Percentiles rank a stretch among this genome's conserved stretches.
phyloP scores from a whole-genome alignment of 2,113 vertebrate genomes.

The Phrynosoma blainvillii region DNA sequence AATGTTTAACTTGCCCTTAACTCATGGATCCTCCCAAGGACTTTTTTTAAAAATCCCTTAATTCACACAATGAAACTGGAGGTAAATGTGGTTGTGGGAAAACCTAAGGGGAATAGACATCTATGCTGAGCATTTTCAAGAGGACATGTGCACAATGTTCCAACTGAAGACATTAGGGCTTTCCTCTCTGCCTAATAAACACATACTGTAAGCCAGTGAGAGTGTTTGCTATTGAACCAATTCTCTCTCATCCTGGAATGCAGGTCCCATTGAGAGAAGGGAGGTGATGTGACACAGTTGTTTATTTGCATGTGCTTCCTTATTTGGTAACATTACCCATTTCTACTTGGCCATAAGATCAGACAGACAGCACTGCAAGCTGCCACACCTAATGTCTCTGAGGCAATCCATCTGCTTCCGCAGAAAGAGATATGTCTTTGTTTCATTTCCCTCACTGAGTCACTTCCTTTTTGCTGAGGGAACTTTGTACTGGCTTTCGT shows the following conservation, averaged over 20 bases:
- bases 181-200: slow-evolving; percentile 16
- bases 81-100: no score
- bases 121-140: not conserved
- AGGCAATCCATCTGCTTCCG: slow-evolving; percentile 34
- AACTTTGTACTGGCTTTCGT: slow-evolving; percentile 38
- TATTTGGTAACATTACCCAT: slow-evolving; percentile 11
- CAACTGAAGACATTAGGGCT: not conserved
- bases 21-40: no score
- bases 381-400: slow-evolving; percentile 28
- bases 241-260: slow-evolving; percentile 1
- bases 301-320: slow-evolving; percentile 18
- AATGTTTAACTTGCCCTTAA: no score
- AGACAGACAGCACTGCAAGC: slow-evolving; percentile 16
- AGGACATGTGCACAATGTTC: not conserved
- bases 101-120: no score
- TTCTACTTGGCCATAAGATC: slow-evolving; percentile 12
- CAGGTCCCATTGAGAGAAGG: slow-evolving; percentile 8
- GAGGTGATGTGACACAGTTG: not conserved
- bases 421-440: not conserved
- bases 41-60: no score
- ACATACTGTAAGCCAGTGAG: slow-evolving; percentile 18
- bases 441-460: slow-evolving; percentile 46
- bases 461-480: slow-evolving; percentile 31
- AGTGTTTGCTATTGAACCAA: slow-evolving; percentile 26
- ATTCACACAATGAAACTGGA: no score